Base-by-base conservation (phyloP, 2,113 vertebrate genomes). In the Cathartes aura region DNA sequence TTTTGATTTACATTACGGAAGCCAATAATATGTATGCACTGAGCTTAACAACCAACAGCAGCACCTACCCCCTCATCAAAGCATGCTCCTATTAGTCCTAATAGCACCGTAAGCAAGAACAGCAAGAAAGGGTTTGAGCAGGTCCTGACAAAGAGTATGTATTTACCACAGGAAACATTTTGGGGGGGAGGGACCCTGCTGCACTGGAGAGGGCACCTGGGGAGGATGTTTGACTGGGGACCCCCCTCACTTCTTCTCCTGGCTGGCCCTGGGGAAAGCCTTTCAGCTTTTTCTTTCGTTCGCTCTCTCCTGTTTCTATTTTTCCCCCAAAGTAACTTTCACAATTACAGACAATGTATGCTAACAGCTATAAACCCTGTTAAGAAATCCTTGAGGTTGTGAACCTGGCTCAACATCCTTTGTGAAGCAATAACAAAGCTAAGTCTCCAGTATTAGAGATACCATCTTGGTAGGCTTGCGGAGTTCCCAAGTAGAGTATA, bases 351-450 rank as follows among this genome's bases (percentile, higher is more conserved):
- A 16, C 24, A 26, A 32, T 22, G 11, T 34, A 26, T 53, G 30
- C 76, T 73, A 81, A 26, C 55, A 67, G 45, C 26, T 82, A 62
- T 11, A 71, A 55, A 66, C 2, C 27, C 48, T 70, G 40, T 4
- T 58, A 81, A 76, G n/a, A 80, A 83, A 89, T 14, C 32, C 71
- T 34, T 56, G 17, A 81, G 45, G 8, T 7, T 36, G 32, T 84
- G 76, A 93, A 79, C 42, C 26, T 11, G 5, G 29, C 20, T 87
- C 64, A 70, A 30, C 38, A 63, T 36, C 29, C 30, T 82, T 91
- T 93, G 52, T 74, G 81, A 89, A 84, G 24, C 60, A 73, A 38
- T 40, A 87, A 86, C n/a, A 75, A 89, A 93, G 63, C 32, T 24
- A 23, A 62, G 29, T 67, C 52, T 63, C 42, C 17, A 13, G 56